Evolutionary conservation across 1,140 invertebrate species (phyloP), one percentile per base, ranked within the genome.

Genomic region (Ceratoteleas bidentatus): DNA sequence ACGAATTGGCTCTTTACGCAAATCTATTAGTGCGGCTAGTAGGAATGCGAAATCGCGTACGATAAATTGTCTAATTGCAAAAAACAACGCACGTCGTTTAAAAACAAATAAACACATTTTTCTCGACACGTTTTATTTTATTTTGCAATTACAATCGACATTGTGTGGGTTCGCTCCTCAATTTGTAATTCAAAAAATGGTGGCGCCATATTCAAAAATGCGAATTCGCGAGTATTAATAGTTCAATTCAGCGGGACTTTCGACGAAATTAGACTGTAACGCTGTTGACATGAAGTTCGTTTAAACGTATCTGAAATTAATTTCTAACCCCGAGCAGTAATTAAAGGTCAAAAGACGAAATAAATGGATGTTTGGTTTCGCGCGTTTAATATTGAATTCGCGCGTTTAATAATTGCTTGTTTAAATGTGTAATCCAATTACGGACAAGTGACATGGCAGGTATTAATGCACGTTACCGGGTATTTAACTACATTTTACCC

Each of bases 1-100:
- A 85, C 80, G 80, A 52, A 77, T 74, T 72, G 16, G 24, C 43
- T 53, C 69, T 54, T 58, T 57, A 47, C 64, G 53, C 56, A 43
- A 76, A 72, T 53, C 56, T 36, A 13, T 40, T 11, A 49, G 3
- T 14, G 4, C 10, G 11, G 50, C 57, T 40, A 5, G 32, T 43
- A 15, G 0, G 4, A 24, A 60, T 40, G 36, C 10, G 10, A 11
- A 40, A 40, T 40, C 36, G 36, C 36, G 24, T 24, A 40, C 36
- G 36, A 40, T 9, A 40, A 40, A 40, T 40, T 9, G 7, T 40
- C 36, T 9, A 40, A 40, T 40, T 40, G 24, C 24, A 24, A 24
- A 24, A 24, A 24, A 24, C 24, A 24, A 24, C 24, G 24, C 24
- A 4, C 24, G 24, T 24, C 24, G 24, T 24, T 2, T 24, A 24